Conservation (phyloP, 2,113 vertebrate genomes). For the Regulus satrapa region DNA sequence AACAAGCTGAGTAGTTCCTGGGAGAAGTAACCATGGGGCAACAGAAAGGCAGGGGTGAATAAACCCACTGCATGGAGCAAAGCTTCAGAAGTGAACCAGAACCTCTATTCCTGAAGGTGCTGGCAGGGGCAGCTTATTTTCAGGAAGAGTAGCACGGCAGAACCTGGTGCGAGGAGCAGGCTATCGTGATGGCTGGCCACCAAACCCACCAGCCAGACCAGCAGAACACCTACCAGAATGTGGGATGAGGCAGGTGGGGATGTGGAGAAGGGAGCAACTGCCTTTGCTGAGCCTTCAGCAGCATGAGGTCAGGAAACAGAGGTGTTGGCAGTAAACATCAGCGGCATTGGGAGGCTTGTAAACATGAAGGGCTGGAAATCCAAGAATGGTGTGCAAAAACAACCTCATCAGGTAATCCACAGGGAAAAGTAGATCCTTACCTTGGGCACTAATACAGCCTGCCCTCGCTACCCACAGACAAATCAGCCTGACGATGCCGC, state of each 20-base stretch:
- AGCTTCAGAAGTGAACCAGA: neutral
- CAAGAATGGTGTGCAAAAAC: neutral
- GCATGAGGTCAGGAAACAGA: rapidly evolving
- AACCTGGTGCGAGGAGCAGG: neutral
- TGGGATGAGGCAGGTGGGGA: rapidly evolving
- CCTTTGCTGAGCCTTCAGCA: neutral
- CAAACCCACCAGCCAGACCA: neutral
- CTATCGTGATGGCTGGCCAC: neutral
- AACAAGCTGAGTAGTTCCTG: neutral
- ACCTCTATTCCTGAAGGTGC: neutral
- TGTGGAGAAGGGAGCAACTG: neutral
- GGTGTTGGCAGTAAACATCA: neutral
- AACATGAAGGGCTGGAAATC: neutral
- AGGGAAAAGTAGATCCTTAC: neutral
- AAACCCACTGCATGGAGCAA: neutral
- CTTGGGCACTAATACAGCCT: neutral
- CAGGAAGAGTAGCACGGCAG: neutral
- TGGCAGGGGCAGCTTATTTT: neutral
- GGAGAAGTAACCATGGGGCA: neutral
- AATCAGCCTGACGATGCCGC: neutral
- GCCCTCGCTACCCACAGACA: no score
- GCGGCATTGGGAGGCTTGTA: neutral
- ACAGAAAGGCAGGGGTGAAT: neutral
- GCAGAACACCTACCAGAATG: neutral
- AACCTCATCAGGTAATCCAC: neutral